Base-by-base conservation (phyloP, 2,888 invertebrate genomes). In the Dascillus cervinus region DNA sequence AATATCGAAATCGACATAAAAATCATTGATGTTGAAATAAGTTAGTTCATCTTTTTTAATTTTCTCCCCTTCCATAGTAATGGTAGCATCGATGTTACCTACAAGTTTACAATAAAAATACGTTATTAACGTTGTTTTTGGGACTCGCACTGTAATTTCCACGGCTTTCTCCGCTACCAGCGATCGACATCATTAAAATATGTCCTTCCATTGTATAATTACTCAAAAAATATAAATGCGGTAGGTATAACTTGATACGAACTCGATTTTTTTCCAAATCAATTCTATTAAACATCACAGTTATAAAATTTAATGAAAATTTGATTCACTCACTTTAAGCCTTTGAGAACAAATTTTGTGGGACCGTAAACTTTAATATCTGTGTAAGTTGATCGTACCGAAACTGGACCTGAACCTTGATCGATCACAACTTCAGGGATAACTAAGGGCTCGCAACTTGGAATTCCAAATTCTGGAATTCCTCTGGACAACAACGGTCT, bases 141-240 rank as follows among this genome's bases (percentile, higher is more conserved):
- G 17, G 4, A 4, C 8, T 6, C 77, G 73, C 64, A 81, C 81
- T 74, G 52, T 82, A 81, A 59, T 79, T 82, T 25, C 81, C 79
- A 9, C 65, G 60, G 39, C 79, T 79, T 12, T 64, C 58, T 4
- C 86, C 85, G 2, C 73, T 69, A 26, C 85, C 86, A 4, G 69
- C 64, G 26, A 87, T 73, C 0, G 85, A 84, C 62, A 86, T 65
- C 78, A 84, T 75, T 43, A 86, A 64, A 17, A 86, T 71, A 45
- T 76, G 73, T 3, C 86, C 86, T 11, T 73, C 64, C 43, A 86
- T 69, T 3, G 64, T 67, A 57, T 87, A 86, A 35, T 73, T 67
- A 1, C 82, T 75, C 12, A 65, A 70, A 68, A 84, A 70, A 32
- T 68, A 65, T 21, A 86, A 53, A 29, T 72, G 69, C 0, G 84